These are phyloP conservation scores for Anguilla anguilla DNA, from an alignment of 2,797 vertebrate species.

Conservation along the genomic window DNA sequence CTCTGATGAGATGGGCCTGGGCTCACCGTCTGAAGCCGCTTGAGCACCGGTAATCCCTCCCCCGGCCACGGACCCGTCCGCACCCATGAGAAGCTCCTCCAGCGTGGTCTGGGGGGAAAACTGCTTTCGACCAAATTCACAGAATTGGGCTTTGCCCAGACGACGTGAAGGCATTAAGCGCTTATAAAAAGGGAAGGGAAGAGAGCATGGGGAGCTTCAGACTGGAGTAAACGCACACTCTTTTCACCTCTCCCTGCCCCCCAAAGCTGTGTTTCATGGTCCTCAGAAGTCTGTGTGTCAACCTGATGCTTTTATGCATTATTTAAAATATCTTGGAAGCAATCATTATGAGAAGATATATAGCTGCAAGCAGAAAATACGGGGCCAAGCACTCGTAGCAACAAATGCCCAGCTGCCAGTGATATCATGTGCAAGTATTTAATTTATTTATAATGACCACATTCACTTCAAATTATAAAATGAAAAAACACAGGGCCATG, in stretches of 20 bases:
- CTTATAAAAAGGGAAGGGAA: background rate
- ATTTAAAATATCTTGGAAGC: background rate
- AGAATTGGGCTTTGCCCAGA: constrained; percentile 11
- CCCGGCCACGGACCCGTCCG: constrained; percentile 46
- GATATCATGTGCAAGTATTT: background rate
- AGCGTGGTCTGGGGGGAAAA: background rate
- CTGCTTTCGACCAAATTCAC: background rate
- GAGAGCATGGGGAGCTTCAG: background rate
- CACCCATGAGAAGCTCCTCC: constrained; percentile 23
- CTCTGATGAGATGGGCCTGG: constrained; percentile 63
- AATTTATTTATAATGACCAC: background rate
- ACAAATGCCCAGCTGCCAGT: background rate
- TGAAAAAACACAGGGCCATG: too few species aligned
- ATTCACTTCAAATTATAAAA: too few species aligned
- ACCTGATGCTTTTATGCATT: background rate
- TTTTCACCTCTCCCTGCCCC: background rate
- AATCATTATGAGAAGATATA: background rate
- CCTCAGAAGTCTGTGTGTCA: background rate
- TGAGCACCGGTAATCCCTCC: constrained; percentile 64
- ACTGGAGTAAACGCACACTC: background rate
- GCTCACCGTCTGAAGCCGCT: constrained; percentile 58
- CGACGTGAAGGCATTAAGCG: constrained; percentile 8
- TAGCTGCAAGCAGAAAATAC: background rate
- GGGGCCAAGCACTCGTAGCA: background rate
- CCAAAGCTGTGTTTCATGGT: background rate